Base-by-base conservation (phyloP, 2,888 invertebrate species). In the Stenodera caucasica region DNA sequence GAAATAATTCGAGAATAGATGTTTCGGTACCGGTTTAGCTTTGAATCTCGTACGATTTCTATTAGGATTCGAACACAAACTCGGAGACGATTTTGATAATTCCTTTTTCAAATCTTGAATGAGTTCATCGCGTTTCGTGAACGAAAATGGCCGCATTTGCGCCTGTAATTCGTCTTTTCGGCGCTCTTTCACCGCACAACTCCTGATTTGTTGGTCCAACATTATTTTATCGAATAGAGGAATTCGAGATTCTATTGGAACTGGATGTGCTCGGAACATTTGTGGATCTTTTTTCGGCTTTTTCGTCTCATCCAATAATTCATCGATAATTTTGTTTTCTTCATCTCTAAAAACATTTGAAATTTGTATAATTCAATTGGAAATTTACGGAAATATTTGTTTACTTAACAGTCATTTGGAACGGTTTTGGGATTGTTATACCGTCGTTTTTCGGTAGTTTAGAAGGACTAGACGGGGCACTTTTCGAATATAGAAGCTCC, bases 141-240 rank as follows among this genome's bases (percentile, higher is more conserved):
- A 88, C 57, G 84, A 86, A 72, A 88, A 88, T 0, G 87, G 88
- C 71, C 84, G 84, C 84, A 88, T 87, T 76, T 86, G 84, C 0
- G 88, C 84, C 64, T 84, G 81, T n/a, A 88, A 75, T 60, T 84
- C 84, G 0, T 86, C 85, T 72, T 86, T 86, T 58, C 87, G 85
- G 72, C 84, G 84, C 66, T 85, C 83, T 73, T 86, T 85, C 1
- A 84, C 81, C 49, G 86, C 81, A 54, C 84, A 83, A 65, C 86
- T 82, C 71, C 88, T 87, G 71, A 45, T 85, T 74, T 90, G 88
- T 78, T 89, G 89, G 63, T 89, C 88, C 65, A 86, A 87, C 71
- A 90, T 81, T 64, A 90, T 85, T 81, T 88, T 88, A 72, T 90
- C 86, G 70, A 88, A 90, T 14, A 90, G 81, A 0, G 88, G 89